A percentile compares a stretch with the other conserved stretches of the same genome.
phyloP scores from a whole-genome alignment of 2,888 invertebrate species.

The Rotaria sp. region DNA sequence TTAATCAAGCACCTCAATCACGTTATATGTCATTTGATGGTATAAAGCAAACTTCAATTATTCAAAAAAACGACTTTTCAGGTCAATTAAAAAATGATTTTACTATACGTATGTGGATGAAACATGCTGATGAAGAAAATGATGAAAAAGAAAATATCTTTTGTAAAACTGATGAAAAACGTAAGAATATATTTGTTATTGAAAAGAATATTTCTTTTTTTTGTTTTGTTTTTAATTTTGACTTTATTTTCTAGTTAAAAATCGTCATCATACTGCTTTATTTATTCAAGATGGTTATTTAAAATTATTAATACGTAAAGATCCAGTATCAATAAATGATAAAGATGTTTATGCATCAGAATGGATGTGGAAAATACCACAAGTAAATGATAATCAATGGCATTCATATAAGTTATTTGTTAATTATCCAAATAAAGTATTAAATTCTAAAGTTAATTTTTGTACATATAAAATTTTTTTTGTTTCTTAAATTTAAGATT shows the following conservation, averaged over 20 bases:
- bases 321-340: neutral
- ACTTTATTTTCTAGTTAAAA: neutral
- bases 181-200: neutral
- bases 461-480: neutral
- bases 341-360: neutral
- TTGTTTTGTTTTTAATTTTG: no score
- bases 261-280: constrained; percentile 28
- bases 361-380: neutral
- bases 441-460: neutral
- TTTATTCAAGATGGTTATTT: neutral
- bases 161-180: constrained; percentile 18
- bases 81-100: neutral
- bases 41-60: neutral
- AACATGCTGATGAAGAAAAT: neutral
- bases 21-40: neutral
- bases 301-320: constrained; percentile 25
- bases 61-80: neutral
- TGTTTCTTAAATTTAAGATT: neutral
- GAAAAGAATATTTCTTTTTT: neutral
- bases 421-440: neutral
- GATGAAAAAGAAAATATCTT: constrained; percentile 8
- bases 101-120: constrained; percentile 23
- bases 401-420: constrained; percentile 12
- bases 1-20: neutral
- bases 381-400: constrained; percentile 23